Evolutionary conservation across 1,140 invertebrate genomes (phyloP).

Genomic region (Drosophila sp.): DNA sequence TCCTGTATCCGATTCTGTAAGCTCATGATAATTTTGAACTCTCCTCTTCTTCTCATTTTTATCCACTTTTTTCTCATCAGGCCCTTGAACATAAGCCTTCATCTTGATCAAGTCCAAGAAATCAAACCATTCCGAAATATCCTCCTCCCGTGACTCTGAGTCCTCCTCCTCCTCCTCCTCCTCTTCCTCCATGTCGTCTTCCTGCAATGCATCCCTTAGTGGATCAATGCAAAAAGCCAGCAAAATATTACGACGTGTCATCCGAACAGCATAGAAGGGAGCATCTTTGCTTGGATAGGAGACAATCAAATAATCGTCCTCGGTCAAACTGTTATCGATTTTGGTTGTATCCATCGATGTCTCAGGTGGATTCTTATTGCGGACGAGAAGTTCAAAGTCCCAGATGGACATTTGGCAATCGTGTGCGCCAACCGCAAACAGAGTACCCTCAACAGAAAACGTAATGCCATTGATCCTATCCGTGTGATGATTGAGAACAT

Average conservation of each 20-base stretch:
- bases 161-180: too few species aligned
- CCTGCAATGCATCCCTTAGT: rapidly evolving
- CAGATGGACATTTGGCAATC: slow-evolving; percentile 50
- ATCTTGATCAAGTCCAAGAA: slow-evolving; percentile 36
- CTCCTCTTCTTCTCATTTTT: too few species aligned
- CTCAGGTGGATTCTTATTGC: background rate
- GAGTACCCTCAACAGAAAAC: slow-evolving; percentile 45
- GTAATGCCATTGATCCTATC: slow-evolving; percentile 30
- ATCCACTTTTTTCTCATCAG: background rate
- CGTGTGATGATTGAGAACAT: slow-evolving; percentile 32
- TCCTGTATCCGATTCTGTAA: too few species aligned
- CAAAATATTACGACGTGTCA: slow-evolving; percentile 46
- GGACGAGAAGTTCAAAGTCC: slow-evolving; percentile 48
- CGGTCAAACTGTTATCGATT: background rate
- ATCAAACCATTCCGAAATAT: slow-evolving; percentile 24
- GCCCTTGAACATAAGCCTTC: slow-evolving; percentile 11
- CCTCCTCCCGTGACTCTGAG: too few species aligned
- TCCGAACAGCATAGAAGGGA: slow-evolving; percentile 34
- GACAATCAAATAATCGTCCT: slow-evolving; percentile 23
- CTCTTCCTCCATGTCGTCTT: background rate
- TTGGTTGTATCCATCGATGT: rapidly evolving
- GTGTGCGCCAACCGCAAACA: slow-evolving; percentile 45
- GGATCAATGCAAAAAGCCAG: slow-evolving; percentile 37
- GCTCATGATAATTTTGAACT: too few species aligned
- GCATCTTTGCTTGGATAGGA: slow-evolving; percentile 28